Conservation (phyloP, 2,113 vertebrate species). For the Barnardius zonarius region DNA sequence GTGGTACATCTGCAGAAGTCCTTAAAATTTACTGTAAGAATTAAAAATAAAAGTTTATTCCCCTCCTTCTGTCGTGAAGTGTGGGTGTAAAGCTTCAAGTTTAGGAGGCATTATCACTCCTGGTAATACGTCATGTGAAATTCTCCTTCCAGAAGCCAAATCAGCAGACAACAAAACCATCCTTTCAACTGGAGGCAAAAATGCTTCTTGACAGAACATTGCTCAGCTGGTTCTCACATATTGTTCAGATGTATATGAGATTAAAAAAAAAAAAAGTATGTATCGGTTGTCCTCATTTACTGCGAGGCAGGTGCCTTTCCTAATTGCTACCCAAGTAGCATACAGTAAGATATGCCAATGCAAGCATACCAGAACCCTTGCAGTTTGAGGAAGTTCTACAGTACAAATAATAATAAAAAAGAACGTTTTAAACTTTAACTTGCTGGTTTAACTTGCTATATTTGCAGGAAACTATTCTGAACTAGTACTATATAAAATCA, state of each 20-base stretch:
- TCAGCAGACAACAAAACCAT: background rate
- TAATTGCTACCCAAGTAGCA: background rate
- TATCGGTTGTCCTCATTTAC: background rate
- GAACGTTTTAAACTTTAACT: background rate
- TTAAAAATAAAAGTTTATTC: background rate
- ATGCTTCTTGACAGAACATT: background rate
- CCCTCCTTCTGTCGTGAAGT: background rate
- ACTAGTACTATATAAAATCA: background rate
- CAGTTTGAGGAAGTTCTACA: background rate
- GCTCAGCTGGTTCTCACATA: background rate
- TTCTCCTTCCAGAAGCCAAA: background rate
- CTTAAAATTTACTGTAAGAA: background rate
- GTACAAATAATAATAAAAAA: background rate
- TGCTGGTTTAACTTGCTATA: background rate
- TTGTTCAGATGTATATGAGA: background rate
- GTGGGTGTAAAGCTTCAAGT: background rate
- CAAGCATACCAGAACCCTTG: background rate
- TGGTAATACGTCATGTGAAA: background rate
- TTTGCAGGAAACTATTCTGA: background rate
- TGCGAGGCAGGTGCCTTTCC: background rate
- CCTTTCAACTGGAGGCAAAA: background rate
- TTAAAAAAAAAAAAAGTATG: fast-evolving
- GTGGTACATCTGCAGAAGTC: background rate
- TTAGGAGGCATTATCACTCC: background rate
- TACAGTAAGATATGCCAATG: background rate